Base-by-base conservation (phyloP, 2,113 vertebrate genomes). In the Phainopepla nitens region DNA sequence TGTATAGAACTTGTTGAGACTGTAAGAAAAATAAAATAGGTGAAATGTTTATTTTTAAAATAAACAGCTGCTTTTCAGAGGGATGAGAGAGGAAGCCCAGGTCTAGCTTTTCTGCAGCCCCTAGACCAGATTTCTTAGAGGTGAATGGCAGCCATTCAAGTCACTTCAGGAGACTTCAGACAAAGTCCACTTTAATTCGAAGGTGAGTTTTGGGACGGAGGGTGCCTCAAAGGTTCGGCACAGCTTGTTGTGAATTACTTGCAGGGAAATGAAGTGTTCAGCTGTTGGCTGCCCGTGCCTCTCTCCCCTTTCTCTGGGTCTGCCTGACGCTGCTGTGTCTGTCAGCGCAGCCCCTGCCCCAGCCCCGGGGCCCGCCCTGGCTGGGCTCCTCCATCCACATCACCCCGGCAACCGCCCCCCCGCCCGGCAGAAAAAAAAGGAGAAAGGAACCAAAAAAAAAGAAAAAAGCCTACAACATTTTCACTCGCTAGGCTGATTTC, bases 321-420 rank as follows among this genome's bases (percentile, higher is more conserved):
- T 66, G 75, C 65, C 88, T 94, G 80, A 44, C 91, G 81, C 61
- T 44, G 17, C 24, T 24, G 66, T 12, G 85, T 49, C 76, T 91
- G 71, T 78, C 49, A n/a, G 54, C 1, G 3, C 58, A 93, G 82
- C 71, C 78, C 72, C 81, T 89, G 82, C 89, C 89, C 66, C 95
- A 78, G 73, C 62, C 72, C 69, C 35, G 58, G 50, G 50, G 83
- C 82, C 42, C 31, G 58, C 72, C 84, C 81, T 94, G 93, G 70
- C 91, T 83, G 80, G 49, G 93, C 94, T 91, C 91, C 93, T 95
- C 87, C 95, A 83, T 78, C 96, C 79, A 57, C 90, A 27, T 98
- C 98, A 83, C 98, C 98, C 94, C 78, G 97, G 97, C 87, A 98
- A 98, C 98, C 90, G 28, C 68, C 79, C 90, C 82, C 68, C 21